Evolutionary conservation across 2,113 vertebrate genomes (phyloP), one percentile per base, ranked within the genome.

Genomic region (Canis aureus): DNA sequence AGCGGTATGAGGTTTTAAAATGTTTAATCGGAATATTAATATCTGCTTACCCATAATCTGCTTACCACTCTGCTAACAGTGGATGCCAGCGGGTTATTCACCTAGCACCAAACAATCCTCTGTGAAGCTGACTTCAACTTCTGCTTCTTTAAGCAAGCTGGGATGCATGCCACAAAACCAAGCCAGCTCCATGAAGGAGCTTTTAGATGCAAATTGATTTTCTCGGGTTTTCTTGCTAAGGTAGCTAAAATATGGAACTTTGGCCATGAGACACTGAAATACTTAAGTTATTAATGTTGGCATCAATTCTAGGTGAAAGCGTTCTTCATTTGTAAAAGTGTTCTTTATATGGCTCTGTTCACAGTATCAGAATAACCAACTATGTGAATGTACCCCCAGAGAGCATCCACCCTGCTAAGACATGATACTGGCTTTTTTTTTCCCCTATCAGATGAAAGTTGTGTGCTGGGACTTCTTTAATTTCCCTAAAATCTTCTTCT

Each of bases 171-270:
- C 98, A 99, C 94, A 74, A 96, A 98, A 69, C 97, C 92, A 97
- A 97, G 98, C 98, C 98, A 98, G 97, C 83, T 98, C 94, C 95
- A 97, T 98, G 97, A 98, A 98, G 98, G 96, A 96, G 94, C 95
- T 98, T 98, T 96, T 91, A 94, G 98, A 98, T 98, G 98, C 98
- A 98, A 99, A 98, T 96, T 98, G 98, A 98, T 98, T 98, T 97
- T 98, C 98, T 98, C 97, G 98, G 98, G 98, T 98, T 98, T 97
- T 98, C 98, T 98, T 97, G 98, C 98, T 97, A 97, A 98, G 97
- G 97, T 98, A 97, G 97, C 97, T 98, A 92, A 98, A 98, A 98
- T 98, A 81, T 98, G 97, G 97, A 98, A 97, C 84, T 97, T 96
- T 96, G 93, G 95, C 78, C 83, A 95, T 69, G 89, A 96, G 73